Percentiles rank a stretch among this genome's conserved stretches.
phyloP scores from a whole-genome alignment of 37 sponge, comb jelly and placozoan genomes.

The Bolinopsis microptera region DNA sequence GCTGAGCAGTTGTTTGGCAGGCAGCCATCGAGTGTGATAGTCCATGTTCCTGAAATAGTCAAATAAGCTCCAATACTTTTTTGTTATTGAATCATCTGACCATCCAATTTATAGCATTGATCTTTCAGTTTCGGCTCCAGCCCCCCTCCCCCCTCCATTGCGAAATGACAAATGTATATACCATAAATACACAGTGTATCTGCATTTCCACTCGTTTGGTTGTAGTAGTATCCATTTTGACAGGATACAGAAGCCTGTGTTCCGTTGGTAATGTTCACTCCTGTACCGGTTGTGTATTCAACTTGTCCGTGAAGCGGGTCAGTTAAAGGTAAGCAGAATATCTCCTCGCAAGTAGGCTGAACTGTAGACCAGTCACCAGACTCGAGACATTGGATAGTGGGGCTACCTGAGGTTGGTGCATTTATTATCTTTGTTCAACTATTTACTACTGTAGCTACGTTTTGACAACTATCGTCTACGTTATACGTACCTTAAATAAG shows the following conservation, averaged over 20 bases:
- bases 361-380: not conserved
- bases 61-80: too few relatives aligned
- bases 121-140: too few relatives aligned
- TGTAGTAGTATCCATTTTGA: constrained; percentile 6
- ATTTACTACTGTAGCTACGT: too few relatives aligned
- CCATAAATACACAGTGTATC: not conserved
- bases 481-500: too few relatives aligned
- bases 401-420: not conserved
- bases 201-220: not conserved
- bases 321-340: not conserved
- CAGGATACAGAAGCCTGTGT: not conserved
- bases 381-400: not conserved
- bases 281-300: not conserved
- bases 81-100: too few relatives aligned
- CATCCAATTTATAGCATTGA: too few relatives aligned
- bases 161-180: too few relatives aligned
- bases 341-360: not conserved
- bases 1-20: not conserved
- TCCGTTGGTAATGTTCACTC: not conserved
- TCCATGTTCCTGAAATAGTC: not conserved
- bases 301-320: not conserved
- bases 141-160: too few relatives aligned
- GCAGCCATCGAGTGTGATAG: not conserved
- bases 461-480: too few relatives aligned
- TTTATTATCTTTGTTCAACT: too few relatives aligned